Evolutionary conservation across 2,888 invertebrate genomes (phyloP).

Genomic region (Megaustenia siamemsis): DNA sequence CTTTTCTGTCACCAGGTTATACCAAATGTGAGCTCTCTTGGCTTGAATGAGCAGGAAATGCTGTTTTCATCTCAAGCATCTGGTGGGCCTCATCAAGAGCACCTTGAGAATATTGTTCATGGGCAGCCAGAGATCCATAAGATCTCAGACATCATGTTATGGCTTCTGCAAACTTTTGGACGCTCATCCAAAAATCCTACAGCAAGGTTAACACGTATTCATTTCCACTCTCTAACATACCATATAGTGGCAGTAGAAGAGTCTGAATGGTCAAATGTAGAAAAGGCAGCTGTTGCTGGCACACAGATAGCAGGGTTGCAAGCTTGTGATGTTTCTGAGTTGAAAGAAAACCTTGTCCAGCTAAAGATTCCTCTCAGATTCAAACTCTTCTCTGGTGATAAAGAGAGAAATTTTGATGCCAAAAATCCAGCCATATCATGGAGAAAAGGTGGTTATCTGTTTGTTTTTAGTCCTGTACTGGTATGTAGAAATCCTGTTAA

Average conservation of each 20-base stretch:
- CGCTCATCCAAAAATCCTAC: constrained; percentile 73
- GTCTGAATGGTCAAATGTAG: constrained; percentile 80
- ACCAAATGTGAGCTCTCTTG: constrained; percentile 76
- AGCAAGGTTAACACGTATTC: constrained; percentile 80
- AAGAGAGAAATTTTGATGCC: constrained; percentile 69
- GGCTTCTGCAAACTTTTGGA: constrained; percentile 80
- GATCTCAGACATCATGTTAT: constrained; percentile 81
- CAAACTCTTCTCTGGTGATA: constrained; percentile 71
- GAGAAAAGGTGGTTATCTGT: constrained; percentile 78
- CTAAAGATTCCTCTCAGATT: constrained; percentile 78
- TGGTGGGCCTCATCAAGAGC: constrained; percentile 78
- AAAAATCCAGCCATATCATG: constrained; percentile 78
- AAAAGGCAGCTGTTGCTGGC: constrained; percentile 80
- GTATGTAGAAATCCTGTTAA: constrained; percentile 81
- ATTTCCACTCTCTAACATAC: constrained; percentile 81
- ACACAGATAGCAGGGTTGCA: constrained; percentile 80
- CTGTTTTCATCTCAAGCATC: constrained; percentile 78
- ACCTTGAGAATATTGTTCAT: constrained; percentile 45
- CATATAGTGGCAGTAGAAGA: constrained; percentile 79
- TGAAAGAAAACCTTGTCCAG: constrained; percentile 76
- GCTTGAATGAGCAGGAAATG: constrained; percentile 81
- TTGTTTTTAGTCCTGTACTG: constrained; percentile 81
- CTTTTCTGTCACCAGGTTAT: constrained; percentile 75
- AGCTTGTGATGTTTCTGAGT: constrained; percentile 76
- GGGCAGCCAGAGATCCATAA: constrained; percentile 79